Percentiles rank a stretch among this genome's conserved stretches.
Evolutionary conservation across 2,888 invertebrate genomes (phyloP).

Genomic region (Aporophyla nigra): DNA sequence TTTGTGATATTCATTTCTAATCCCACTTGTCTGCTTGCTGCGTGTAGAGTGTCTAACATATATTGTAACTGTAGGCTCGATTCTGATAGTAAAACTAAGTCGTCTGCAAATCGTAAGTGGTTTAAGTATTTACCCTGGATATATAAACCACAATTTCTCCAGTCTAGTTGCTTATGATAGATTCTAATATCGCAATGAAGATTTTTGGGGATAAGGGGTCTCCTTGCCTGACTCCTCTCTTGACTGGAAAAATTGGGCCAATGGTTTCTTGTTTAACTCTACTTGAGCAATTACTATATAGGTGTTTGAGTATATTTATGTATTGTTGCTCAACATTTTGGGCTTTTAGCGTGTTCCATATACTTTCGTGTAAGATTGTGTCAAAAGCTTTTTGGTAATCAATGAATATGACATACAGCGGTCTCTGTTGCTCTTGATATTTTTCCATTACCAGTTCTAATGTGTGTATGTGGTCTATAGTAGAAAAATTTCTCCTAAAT

Average conservation of each 20-base stretch:
- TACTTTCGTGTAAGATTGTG: background rate
- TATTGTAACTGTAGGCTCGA: no score
- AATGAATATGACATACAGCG: background rate
- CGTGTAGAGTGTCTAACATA: no score
- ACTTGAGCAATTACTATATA: no score
- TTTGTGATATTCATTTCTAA: no score
- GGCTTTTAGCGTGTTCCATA: background rate
- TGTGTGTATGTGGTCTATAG: background rate
- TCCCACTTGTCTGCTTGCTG: no score
- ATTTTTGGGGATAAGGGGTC: background rate
- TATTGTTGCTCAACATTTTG: background rate
- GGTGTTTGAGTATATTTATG: background rate
- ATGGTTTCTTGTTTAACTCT: background rate
- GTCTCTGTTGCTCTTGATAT: background rate
- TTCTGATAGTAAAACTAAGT: no score
- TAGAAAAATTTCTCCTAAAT: background rate
- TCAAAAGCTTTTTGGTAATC: background rate
- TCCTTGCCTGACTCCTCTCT: background rate
- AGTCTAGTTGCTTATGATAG: no score
- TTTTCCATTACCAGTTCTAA: background rate
- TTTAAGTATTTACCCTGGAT: no score
- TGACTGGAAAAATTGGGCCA: background rate
- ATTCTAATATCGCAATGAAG: background rate
- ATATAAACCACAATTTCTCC: no score
- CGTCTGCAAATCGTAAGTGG: no score